phyloP scores from a whole-genome alignment of 1,140 invertebrate genomes.

The Pogonus chalceus region DNA sequence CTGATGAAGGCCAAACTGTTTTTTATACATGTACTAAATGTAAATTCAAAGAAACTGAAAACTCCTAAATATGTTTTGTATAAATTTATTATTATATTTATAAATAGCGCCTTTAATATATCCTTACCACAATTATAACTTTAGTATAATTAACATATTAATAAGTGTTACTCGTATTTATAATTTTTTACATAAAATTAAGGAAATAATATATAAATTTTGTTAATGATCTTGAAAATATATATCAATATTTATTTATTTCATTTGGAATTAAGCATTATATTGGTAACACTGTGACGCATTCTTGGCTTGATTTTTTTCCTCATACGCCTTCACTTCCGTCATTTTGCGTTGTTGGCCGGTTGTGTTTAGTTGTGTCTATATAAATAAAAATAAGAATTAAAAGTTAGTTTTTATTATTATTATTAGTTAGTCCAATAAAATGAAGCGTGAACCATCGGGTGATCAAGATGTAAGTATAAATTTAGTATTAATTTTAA shows the following conservation, averaged over 20 bases:
- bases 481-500: too few relatives aligned
- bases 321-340: neutral
- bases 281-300: too few relatives aligned
- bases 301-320: neutral
- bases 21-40: constrained; percentile 95
- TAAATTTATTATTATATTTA: neutral
- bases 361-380: neutral
- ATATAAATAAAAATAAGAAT: too few relatives aligned
- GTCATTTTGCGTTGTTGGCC: neutral
- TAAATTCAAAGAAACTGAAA: constrained; percentile 52
- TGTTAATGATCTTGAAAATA: too few relatives aligned
- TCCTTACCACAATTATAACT: too few relatives aligned
- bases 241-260: neutral
- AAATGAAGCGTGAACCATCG: neutral
- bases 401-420: neutral
- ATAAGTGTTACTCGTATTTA: too few relatives aligned
- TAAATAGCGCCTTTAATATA: neutral
- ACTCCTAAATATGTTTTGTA: constrained; percentile 20
- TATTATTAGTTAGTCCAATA: neutral
- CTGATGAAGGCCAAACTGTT: constrained; percentile 98
- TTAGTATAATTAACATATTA: too few relatives aligned
- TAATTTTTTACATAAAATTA: too few relatives aligned
- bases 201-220: too few relatives aligned
- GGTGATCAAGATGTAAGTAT: constrained; percentile 1
- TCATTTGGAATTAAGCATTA: neutral